Conservation (phyloP, 2,888 invertebrate genomes). For the Cephus spinipes region DNA sequence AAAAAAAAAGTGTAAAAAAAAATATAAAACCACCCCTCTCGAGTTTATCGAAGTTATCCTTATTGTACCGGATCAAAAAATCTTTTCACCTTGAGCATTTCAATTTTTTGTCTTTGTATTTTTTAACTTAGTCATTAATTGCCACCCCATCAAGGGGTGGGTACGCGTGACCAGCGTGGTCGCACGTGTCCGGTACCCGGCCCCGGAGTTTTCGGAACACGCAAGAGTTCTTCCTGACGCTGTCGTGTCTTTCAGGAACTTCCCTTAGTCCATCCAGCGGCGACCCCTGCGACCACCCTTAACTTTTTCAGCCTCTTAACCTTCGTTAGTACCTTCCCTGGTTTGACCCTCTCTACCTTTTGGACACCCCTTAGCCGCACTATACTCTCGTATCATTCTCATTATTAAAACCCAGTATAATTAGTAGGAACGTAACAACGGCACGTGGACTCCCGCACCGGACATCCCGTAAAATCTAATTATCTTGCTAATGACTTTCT, state of each 20-base stretch:
- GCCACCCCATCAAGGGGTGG: constrained; percentile 2
- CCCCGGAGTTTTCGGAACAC: constrained; percentile 36
- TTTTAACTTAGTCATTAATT: constrained; percentile 1
- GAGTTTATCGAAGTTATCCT: not conserved
- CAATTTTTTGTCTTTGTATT: not conserved
- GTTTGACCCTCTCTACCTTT: not conserved
- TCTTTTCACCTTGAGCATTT: not conserved
- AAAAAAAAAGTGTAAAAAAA: not conserved
- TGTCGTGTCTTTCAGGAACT: constrained; percentile 40
- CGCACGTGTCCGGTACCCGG: not conserved
- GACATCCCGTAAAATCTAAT: not conserved
- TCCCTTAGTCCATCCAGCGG: constrained; percentile 40
- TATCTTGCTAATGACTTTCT: not conserved
- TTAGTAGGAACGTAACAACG: not conserved
- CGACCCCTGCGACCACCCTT: constrained; percentile 10
- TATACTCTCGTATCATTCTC: not conserved
- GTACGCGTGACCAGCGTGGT: constrained; percentile 17
- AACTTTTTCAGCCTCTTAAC: too few relatives aligned
- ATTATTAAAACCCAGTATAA: not conserved
- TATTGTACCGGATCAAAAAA: not conserved
- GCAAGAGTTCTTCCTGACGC: constrained; percentile 45
- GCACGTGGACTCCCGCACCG: not conserved
- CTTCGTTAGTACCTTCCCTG: not conserved
- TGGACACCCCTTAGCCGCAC: not conserved
- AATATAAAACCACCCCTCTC: not conserved